These are phyloP conservation scores for Ammospiza nelsoni DNA, from an alignment of 2,113 vertebrate species.

Conservation along the genomic window DNA sequence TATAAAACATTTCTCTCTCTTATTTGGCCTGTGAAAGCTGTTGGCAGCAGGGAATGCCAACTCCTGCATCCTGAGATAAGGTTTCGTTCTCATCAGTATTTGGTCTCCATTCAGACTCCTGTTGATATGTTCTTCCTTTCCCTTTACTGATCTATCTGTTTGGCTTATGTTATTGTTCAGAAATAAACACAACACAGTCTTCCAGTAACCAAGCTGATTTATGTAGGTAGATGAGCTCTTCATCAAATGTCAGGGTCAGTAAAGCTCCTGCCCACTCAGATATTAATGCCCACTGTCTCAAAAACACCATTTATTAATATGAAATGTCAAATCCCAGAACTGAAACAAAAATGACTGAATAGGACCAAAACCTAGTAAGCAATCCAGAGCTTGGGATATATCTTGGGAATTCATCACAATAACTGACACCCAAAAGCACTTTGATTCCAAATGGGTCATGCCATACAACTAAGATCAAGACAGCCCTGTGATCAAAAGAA, in stretches of 20 bases:
- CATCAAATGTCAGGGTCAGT: background rate
- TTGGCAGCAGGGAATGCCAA: constrained; percentile 16
- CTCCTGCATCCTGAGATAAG: constrained; percentile 58
- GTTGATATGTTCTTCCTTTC: constrained; percentile 38
- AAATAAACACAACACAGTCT: constrained; percentile 33
- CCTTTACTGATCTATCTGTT: constrained; percentile 36
- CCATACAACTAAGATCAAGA: background rate
- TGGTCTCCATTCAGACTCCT: constrained; percentile 44
- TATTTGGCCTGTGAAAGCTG: constrained; percentile 44
- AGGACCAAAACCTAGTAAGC: background rate
- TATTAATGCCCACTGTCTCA: background rate
- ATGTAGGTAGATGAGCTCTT: constrained; percentile 10
- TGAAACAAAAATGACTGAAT: background rate
- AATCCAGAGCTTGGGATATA: background rate
- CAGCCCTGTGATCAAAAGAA: background rate
- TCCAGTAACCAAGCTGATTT: background rate
- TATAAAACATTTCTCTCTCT: constrained; percentile 37
- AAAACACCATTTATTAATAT: constrained; percentile 11
- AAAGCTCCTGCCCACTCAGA: background rate
- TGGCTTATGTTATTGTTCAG: constrained; percentile 32
- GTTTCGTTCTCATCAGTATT: constrained; percentile 47
- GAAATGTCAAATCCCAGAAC: constrained; percentile 7
- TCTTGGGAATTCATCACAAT: background rate
- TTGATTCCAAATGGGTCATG: background rate
- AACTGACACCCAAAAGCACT: background rate